Base-by-base conservation (phyloP, 2,888 invertebrate genomes). In the Herminia tarsipennalis region DNA sequence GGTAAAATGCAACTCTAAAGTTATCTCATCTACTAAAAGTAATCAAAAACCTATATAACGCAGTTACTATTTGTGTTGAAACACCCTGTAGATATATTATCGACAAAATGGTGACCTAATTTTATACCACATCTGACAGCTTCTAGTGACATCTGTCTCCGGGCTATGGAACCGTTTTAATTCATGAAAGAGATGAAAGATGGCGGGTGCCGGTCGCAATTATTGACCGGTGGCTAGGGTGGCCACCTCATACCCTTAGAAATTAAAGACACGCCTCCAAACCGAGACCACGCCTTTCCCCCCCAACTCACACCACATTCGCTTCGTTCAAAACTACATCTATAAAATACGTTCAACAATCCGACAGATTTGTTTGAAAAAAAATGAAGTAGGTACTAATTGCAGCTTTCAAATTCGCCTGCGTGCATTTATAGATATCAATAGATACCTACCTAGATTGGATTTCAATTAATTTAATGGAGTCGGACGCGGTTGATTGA, bases 221-320 rank as follows among this genome's bases (percentile, higher is more conserved):
- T 40, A 40, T 40, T 40, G 39, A 40, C 25, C 40, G 13, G 13
- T 32, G 9, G 9, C 21, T 10, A 18, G 22, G 9, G 24, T 18
- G 32, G 22, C 39, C 16, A n/a, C 25, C 39, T 24, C 24, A 32
- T 13, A 28, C 16, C 20, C 36, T 5, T 5, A 22, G 33, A 9
- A 13, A 9, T 10, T 2, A 8, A 0, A 5, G 1, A 18, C 18
- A 36, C 36, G 17, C 18, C 36, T n/a, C 10, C 13, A 1, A 13
- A 3, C 18, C 36, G 17, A 17, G 18, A 25, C 35, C 27, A 27
- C n/a, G n/a, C n/a, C n/a, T n/a, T 36, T 17, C 17, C 13, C 36
- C 10, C 32, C 18, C 20, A n/a, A 17, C 17, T 10, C 17, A 25
- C 3, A 25, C n/a, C 10, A 27, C 14, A 8, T 17, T 18, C 18